Base-by-base conservation (phyloP, 2,113 vertebrate genomes). In the Hypocryptadius cinnamomeus region DNA sequence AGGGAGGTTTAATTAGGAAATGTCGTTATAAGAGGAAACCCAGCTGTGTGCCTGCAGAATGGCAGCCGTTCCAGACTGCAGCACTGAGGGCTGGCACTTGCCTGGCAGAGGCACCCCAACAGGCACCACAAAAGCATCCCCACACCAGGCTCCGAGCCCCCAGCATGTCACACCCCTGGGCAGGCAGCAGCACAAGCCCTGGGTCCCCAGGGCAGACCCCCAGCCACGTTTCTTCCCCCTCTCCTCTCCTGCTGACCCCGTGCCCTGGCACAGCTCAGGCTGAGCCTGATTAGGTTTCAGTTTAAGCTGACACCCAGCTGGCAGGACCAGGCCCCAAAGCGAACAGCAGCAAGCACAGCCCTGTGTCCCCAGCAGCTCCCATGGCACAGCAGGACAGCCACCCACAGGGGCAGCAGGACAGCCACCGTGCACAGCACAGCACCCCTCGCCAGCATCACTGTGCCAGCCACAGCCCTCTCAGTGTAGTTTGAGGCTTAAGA, bases 241-340 rank as follows among this genome's bases (percentile, higher is more conserved):
- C 16, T 45, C 57, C 15, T 56, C 44, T 68, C 45, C 66, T 8
- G 4, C 54, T 83, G 76, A 68, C 59, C 71, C 68, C 0, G 0
- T 53, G 90, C 77, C 84, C 90, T 42, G 71, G 68, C 79, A 77
- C 30, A 1, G 14, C 79, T 39, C 59, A 9, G 54, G 59, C 91
- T 66, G 59, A 93, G 76, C 76, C 90, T 42, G 33, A 81, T 90
- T 77, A 60, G 50, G 45, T 93, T 93, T 96, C 90, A 88, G 93
- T 39, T 77, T 39, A 73, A 90, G 85, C 83, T 88, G 82, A 88
- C 77, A 87, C 47, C 64, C 2, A 2, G 54, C 59, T 70, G 33
- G 72, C 74, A 89, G 59, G 20, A 60, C 39, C 2, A 0, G 66
- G 63, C 20, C 48, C 42, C 48, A 72, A 15, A 76, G 87, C 57